Evolutionary conservation across 2,888 invertebrate species (phyloP), one percentile per base, ranked within the genome.

Genomic region (Silvanus unidentatus): DNA sequence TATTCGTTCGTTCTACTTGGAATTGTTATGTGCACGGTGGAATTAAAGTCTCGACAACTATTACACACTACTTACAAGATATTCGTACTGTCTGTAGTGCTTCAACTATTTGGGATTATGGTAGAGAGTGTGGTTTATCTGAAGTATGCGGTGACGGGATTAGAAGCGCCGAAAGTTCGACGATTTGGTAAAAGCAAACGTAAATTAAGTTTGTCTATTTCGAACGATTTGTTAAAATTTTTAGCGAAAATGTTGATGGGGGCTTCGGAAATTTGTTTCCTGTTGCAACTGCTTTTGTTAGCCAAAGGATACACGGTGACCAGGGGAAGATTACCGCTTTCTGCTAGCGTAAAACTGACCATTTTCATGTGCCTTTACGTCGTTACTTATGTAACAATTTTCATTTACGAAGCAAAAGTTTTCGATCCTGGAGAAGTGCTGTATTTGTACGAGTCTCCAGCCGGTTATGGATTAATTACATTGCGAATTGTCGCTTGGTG

Each of bases 281-380:
- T 94, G 0, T 72, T 92, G 0, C 73, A 94, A 10, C 73, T 95
- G 41, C 75, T 95, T 1, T 73, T 95, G 3, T 74, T 95, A 70
- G 92, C 86, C 0, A 92, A 94, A 65, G 95, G 95, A 0, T 95
- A 86, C 68, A 94, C 93, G 0, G 86, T 95, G 16, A 95, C 94
- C 0, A 77, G 93, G 40, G 93, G 89, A 0, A 75, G 88, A 0
- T 75, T 95, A 14, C 82, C 87, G 40, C 72, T 81, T 0, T 75
- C 77, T 9, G 86, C 88, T 50, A 81, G 84, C 0, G 78, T 89
- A 37, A 88, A 86, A 68, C 72, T 95, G 39, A 83, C 86, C 0
- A 72, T 86, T 1, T 93, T 94, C 70, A 84, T 90, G 78, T 84
- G 85, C 52, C 63, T 82, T 5, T 93, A 88, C 59, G 73, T 81